Evolutionary conservation across 2,113 vertebrate genomes (phyloP).

Genomic region (Indicator indicator): DNA sequence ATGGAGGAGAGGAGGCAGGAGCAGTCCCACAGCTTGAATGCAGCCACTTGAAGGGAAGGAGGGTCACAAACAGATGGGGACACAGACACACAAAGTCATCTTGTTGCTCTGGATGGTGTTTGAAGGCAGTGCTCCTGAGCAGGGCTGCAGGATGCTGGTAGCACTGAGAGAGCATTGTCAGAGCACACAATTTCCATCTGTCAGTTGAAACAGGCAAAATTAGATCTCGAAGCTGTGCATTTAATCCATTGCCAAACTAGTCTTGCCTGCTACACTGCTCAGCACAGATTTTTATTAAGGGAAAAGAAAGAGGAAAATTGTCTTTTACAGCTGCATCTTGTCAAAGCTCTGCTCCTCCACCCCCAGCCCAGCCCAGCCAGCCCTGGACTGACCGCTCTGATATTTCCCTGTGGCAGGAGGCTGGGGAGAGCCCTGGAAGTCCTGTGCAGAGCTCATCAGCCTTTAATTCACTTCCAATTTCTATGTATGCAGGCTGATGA

Average conservation of each 20-base stretch:
- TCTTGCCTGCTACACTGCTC: background rate
- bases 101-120: background rate
- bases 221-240: background rate
- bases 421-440: background rate
- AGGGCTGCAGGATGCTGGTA: background rate
- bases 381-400: background rate
- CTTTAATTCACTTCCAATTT: background rate
- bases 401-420: background rate
- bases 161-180: constrained; percentile 30
- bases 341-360: background rate
- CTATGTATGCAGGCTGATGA: background rate
- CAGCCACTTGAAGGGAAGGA: background rate
- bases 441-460: background rate
- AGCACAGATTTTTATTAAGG: background rate
- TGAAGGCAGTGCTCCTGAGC: background rate
- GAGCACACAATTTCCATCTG: constrained; percentile 53
- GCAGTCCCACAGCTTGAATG: background rate
- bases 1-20: background rate
- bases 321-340: constrained; percentile 50
- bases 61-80: background rate
- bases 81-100: background rate
- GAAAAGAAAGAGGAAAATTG: constrained; percentile 36
- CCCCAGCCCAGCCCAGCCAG: background rate
- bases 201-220: constrained; percentile 26
- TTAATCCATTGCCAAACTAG: constrained; percentile 39